Conservation (phyloP, 2,113 vertebrate genomes). For the Solea senegalensis region DNA sequence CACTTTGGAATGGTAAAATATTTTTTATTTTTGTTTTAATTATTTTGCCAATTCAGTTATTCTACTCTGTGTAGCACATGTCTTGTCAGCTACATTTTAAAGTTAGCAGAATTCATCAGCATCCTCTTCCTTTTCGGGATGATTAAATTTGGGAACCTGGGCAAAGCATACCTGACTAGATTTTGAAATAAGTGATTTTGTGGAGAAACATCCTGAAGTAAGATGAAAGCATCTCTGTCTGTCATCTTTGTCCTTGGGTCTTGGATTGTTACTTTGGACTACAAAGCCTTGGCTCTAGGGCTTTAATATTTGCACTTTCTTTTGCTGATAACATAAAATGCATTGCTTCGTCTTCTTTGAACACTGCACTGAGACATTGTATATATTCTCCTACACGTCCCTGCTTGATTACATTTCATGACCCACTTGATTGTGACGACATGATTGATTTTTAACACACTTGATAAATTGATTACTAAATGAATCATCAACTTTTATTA, state of each 20-base stretch:
- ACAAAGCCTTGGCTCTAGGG: neutral
- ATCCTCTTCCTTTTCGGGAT: neutral
- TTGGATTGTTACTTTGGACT: conserved; percentile 25
- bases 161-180: neutral
- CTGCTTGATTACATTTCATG: too few species aligned
- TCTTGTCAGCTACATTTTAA: neutral
- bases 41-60: conserved; percentile 1
- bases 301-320: conserved; percentile 4
- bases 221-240: conserved; percentile 4
- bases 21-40: neutral
- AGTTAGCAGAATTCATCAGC: neutral
- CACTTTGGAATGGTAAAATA: neutral
- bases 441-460: too few species aligned
- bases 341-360: neutral
- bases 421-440: too few species aligned
- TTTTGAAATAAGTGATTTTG: conserved; percentile 1
- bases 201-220: neutral
- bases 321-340: conserved; percentile 11
- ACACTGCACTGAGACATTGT: neutral
- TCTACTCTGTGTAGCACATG: neutral
- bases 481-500: too few species aligned
- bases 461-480: too few species aligned
- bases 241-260: conserved; percentile 23
- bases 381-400: too few species aligned
- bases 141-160: neutral